phyloP scores from a whole-genome alignment of 2,113 vertebrate species.

The Heloderma charlesbogerti region DNA sequence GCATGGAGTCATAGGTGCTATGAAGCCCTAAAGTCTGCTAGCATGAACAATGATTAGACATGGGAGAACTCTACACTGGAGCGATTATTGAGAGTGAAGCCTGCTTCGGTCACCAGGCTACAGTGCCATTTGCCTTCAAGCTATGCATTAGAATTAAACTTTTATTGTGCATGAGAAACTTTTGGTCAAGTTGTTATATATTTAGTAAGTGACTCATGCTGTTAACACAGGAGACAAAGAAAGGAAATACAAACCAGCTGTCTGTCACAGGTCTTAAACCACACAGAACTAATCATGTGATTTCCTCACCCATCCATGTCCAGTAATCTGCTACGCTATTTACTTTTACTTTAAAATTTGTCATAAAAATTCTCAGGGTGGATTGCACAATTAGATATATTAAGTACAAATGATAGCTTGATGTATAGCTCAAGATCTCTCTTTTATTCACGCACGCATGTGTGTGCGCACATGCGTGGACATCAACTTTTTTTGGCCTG shows the following conservation, averaged over 20 bases:
- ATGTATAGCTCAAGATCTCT: background rate
- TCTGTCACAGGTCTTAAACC: slow-evolving; percentile 13
- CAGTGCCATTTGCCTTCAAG: slow-evolving; percentile 58
- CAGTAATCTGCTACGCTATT: background rate
- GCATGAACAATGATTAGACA: slow-evolving; percentile 55
- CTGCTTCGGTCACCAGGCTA: slow-evolving; percentile 50
- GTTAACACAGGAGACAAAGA: slow-evolving; percentile 19
- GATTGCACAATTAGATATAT: background rate
- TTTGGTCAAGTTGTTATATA: slow-evolving; percentile 1
- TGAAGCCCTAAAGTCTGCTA: slow-evolving; percentile 58
- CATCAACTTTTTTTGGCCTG: background rate
- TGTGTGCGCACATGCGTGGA: too few relatives aligned
- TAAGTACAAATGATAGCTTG: background rate
- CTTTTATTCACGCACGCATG: too few relatives aligned
- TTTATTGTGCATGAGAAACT: slow-evolving; percentile 1
- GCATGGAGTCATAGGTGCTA: slow-evolving; percentile 41
- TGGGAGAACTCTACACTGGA: slow-evolving; percentile 62
- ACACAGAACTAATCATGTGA: background rate
- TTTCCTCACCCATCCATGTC: background rate
- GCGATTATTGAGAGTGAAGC: slow-evolving; percentile 50
- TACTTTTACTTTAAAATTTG: background rate
- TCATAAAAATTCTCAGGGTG: background rate
- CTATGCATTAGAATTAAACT: slow-evolving; percentile 55
- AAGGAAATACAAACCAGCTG: background rate
- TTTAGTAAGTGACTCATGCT: rapidly evolving